Base-by-base conservation (phyloP, 2,888 invertebrate genomes). In the Andrena camellia region DNA sequence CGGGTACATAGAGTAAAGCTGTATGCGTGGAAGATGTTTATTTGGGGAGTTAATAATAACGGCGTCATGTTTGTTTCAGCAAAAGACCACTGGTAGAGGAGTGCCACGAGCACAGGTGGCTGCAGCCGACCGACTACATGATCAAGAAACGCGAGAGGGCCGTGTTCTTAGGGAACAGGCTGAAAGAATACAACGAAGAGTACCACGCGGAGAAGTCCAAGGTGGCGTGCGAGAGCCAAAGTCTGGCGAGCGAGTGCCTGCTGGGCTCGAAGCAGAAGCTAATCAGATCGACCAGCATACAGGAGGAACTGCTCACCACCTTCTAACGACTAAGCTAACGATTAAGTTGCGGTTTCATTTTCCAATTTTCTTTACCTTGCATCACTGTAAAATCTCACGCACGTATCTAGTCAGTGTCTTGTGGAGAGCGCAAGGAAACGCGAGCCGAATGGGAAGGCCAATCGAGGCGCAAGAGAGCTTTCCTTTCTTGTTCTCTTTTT, bases 81-180 rank as follows among this genome's bases (percentile, higher is more conserved):
- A 99, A 99, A 96, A 96, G 99, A 91, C 98, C 99, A 85, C 96
- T 97, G 64, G 97, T 98, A 0, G 99, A 99, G 94, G 99, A 99
- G 94, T 98, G 98, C 91, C 96, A 98, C 93, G 99, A 99, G 93
- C 99, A 99, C 94, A 97, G 99, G 94, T 99, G 99, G 99, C 95
- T 99, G 76, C 96, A 98, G 90, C 97, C 98, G 59, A 97, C 97
- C 52, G 98, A 99, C 94, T 98, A 97, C 93, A 98, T 99, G 97
- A 97, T 98, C 90, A 97, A 97, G 94, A 98, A 98, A 94, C 95
- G 99, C 48, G 98, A 99, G 94, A 95, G 98, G 75, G 97, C 98
- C 35, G 95, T 97, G 84, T 99, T 99, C 95, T 95, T 97, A 75
- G 97, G 98, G 82, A 97, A 96, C 93, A 96, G 97, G 91, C 95